Evolutionary conservation across 2,113 vertebrate genomes (phyloP).

Genomic region (Vidua chalybeata): DNA sequence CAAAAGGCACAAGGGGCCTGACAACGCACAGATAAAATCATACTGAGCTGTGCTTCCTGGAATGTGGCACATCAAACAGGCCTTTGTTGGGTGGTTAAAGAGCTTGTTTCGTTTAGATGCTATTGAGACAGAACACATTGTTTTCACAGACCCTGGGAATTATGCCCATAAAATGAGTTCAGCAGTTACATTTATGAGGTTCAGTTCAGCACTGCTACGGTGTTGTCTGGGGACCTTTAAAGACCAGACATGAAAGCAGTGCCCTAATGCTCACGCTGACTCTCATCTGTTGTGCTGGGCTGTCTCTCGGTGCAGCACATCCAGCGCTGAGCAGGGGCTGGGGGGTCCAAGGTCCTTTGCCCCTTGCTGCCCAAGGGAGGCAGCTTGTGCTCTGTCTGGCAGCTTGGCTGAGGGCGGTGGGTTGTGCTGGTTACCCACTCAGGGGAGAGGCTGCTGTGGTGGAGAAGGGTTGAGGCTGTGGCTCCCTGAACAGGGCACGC

Average conservation of each 20-base stretch:
- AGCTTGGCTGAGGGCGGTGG: neutral
- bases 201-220: neutral
- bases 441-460: neutral
- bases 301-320: fast-evolving
- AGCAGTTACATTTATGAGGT: neutral
- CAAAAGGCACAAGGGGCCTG: conserved; percentile 6
- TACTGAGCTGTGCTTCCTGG: conserved; percentile 49
- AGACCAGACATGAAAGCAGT: neutral
- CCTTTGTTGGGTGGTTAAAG: conserved; percentile 28
- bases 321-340: fast-evolving
- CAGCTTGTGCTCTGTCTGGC: neutral
- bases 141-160: conserved; percentile 52
- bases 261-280: neutral
- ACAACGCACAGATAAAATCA: conserved; percentile 20
- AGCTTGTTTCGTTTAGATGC: neutral
- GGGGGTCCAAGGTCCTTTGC: neutral
- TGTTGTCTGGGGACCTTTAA: conserved; percentile 27
- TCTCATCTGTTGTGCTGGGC: neutral
- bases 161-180: neutral
- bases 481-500: neutral
- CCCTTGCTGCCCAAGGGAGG: neutral
- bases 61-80: conserved; percentile 41
- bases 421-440: neutral
- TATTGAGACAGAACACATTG: conserved; percentile 50
- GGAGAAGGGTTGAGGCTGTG: neutral